Evolutionary conservation across 2,797 vertebrate genomes (phyloP).

Genomic region (Geotrypetes seraphini): DNA sequence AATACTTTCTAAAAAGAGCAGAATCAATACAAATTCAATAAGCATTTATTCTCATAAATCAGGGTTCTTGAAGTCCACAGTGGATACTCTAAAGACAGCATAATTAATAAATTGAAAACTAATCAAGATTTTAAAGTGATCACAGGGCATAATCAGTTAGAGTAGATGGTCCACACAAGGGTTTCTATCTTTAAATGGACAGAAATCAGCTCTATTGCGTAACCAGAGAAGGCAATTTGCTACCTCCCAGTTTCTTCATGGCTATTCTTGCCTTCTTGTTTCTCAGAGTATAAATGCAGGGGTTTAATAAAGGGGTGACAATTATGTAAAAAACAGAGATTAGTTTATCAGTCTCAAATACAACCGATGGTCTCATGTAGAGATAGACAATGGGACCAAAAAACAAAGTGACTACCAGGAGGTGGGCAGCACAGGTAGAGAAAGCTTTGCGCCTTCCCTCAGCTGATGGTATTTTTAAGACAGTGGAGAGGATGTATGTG

Average conservation of each 20-base stretch:
- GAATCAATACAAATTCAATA: too few relatives aligned
- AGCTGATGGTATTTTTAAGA: neutral
- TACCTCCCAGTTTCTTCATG: neutral
- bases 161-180: too few relatives aligned
- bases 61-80: too few relatives aligned
- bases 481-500: neutral
- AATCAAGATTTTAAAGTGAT: too few relatives aligned
- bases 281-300: conserved; percentile 20
- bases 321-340: conserved; percentile 9
- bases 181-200: too few relatives aligned
- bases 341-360: conserved; percentile 11
- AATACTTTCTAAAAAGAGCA: too few relatives aligned
- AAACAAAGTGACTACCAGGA: neutral
- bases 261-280: conserved; percentile 23
- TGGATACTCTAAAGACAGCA: too few relatives aligned
- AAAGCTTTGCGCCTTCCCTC: conserved; percentile 1
- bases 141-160: too few relatives aligned
- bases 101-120: too few relatives aligned
- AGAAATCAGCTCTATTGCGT: neutral
- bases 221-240: neutral
- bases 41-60: too few relatives aligned
- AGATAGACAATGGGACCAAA: conserved; percentile 19
- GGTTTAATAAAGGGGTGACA: conserved; percentile 19
- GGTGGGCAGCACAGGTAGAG: conserved; percentile 9
- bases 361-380: conserved; percentile 11